Conservation (phyloP, 2,888 invertebrate genomes). For the Pherbina coryleti region DNA sequence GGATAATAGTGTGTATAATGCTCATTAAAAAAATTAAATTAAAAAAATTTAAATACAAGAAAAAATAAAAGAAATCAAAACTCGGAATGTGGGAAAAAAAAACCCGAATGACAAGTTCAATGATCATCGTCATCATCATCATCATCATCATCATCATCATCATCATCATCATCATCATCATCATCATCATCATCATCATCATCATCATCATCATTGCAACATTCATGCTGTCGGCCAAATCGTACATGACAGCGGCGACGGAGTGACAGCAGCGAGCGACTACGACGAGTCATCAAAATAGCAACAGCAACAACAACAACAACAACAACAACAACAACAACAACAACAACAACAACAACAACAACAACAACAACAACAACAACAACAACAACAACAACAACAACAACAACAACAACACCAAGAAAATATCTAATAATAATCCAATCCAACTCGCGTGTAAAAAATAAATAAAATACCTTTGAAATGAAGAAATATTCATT, state of each 20-base stretch:
- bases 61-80: background rate
- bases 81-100: background rate
- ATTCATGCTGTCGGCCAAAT: background rate
- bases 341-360: background rate
- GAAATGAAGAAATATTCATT: too few relatives aligned
- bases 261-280: too few relatives aligned
- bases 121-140: conserved; percentile 10
- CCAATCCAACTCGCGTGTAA: background rate
- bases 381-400: background rate
- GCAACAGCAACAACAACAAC: background rate
- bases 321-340: background rate
- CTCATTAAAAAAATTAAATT: background rate
- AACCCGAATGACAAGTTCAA: conserved; percentile 37
- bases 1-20: background rate
- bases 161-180: conserved; percentile 3
- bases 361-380: background rate
- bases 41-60: background rate
- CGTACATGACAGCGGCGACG: too few relatives aligned
- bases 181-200: too few relatives aligned
- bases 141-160: background rate
- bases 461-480: too few relatives aligned
- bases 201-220: conserved; percentile 17
- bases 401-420: too few relatives aligned
- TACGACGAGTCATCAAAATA: background rate
- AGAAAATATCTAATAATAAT: background rate